A percentile compares a stretch with the other conserved stretches of the same genome.
Conservation (phyloP, 2,797 vertebrate genomes). For the Clarias pachynema region DNA sequence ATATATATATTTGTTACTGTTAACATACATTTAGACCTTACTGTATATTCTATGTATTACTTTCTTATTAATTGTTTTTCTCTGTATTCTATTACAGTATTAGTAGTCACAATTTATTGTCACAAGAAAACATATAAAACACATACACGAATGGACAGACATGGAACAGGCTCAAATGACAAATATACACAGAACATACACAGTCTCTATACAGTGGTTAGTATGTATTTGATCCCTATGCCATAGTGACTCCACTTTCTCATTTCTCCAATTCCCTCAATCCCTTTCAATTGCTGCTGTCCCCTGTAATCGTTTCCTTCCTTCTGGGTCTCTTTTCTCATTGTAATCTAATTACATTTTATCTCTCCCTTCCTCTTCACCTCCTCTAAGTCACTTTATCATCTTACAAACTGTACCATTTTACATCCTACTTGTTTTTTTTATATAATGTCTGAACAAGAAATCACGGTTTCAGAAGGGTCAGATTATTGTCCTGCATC, state of each 20-base stretch:
- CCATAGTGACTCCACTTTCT: background rate
- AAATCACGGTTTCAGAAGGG: too few relatives aligned
- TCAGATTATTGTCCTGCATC: too few relatives aligned
- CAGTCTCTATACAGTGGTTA: background rate
- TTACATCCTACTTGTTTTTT: slow-evolving; percentile 68
- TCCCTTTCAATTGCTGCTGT: slow-evolving; percentile 71
- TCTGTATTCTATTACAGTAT: background rate
- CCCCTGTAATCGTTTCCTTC: slow-evolving; percentile 82
- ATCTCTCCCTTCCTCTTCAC: slow-evolving; percentile 65
- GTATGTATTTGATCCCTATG: background rate
- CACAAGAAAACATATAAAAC: background rate
- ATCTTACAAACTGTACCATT: slow-evolving; percentile 61
- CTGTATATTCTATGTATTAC: background rate
- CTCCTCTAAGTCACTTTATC: slow-evolving; percentile 62
- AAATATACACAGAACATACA: background rate
- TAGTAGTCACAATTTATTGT: background rate
- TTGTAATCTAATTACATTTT: slow-evolving; percentile 80
- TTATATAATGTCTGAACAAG: background rate
- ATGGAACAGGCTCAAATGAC: background rate
- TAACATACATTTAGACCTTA: too few relatives aligned
- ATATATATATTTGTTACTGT: too few relatives aligned
- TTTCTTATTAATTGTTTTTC: background rate
- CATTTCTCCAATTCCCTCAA: slow-evolving; percentile 2
- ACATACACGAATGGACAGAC: background rate
- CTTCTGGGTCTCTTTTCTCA: slow-evolving; percentile 75